Base-by-base conservation (phyloP, 1,140 invertebrate species). In the Drosophila funebris region DNA sequence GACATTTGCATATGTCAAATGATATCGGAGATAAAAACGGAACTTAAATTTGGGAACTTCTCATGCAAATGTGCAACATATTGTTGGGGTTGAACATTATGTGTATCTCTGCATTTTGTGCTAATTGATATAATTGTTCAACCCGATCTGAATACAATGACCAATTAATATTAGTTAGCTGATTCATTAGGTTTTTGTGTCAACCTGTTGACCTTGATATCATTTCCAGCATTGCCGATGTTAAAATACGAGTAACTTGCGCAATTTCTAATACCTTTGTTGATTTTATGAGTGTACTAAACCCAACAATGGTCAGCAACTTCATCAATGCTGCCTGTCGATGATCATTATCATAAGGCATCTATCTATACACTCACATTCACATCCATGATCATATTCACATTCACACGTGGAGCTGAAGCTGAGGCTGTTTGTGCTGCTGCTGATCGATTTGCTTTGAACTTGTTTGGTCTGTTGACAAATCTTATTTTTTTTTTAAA, bases 161-260 rank as follows among this genome's bases (percentile, higher is more conserved):
- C 85, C 83, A 82, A 85, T 85, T 87, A 85, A 87, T 87, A 77
- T 88, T 78, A 76, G 58, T 88, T 82, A 88, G 82, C 67, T 77
- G 74, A 85, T 88, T 85, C 78, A 76, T 88, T 85, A 66, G 70
- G 74, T 82, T 85, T 87, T 64, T 81, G 71, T 85, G 82, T 88
- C 75, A 88, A 78, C 75, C 50, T 24, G 75, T 58, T 82, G 82
- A 88, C 82, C 82, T 88, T 85, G 82, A 85, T 85, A 85, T 85
- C 56, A 87, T 82, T 84, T 85, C 76, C 76, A 84, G 63, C 74
- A 87, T 71, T 78, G 77, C 77, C 78, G 66, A 81, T 54, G 44
- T 53, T 60, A 68, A 72, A 79, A 66, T 64, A 46, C 44, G 22
- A 27, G 18, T 13, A 33, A 20, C 70, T 85, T 85, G 66, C 81